Evolutionary conservation across 1,140 invertebrate species (phyloP), one percentile per base, ranked within the genome.

Genomic region (Bombus sylvicola): DNA sequence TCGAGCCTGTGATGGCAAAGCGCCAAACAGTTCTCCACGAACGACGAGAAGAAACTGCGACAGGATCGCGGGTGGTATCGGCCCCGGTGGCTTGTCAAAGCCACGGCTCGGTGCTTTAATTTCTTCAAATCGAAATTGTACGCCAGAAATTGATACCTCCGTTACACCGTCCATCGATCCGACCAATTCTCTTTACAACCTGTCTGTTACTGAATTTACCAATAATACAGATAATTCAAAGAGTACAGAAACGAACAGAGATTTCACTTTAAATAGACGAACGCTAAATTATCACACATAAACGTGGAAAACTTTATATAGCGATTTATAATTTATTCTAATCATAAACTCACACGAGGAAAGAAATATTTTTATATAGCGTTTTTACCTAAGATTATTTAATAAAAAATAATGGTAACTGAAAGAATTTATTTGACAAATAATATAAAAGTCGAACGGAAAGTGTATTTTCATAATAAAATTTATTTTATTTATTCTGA

Each of bases 1-100:
- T 87, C 79, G 79, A 80, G 31, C 75, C 75, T n/a, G 59, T 75
- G 76, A 79, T 87, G 86, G 86, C 83, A 53, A 31, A 43, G 9
- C 68, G 86, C 86, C 86, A 85, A 85, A 85, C 62, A 73, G 71
- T 80, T 73, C 75, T 37, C 74, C 41, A 76, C 34, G 43, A 79
- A 79, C 75, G 75, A 28, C 68, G 76, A 72, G 62, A 81, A 86
- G 84, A 69, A 82, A 81, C 47, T 53, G 68, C 84, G 83, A 47
- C 53, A 43, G 83, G 66, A n/a, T 71, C 73, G 66, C 53, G 64
- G n/a, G 25, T 59, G 78, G 73, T 86, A 86, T 86, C 85, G 66
- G 80, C 53, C 39, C 25, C 57, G n/a, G n/a, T 41, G 18, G 18
- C 64, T 57, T 83, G 85, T 86, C 85, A 59, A 75, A 69, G 22